Percentiles rank a stretch among this genome's conserved stretches.
phyloP scores from a whole-genome alignment of 2,113 vertebrate genomes.

The Ceyx margarethae region DNA sequence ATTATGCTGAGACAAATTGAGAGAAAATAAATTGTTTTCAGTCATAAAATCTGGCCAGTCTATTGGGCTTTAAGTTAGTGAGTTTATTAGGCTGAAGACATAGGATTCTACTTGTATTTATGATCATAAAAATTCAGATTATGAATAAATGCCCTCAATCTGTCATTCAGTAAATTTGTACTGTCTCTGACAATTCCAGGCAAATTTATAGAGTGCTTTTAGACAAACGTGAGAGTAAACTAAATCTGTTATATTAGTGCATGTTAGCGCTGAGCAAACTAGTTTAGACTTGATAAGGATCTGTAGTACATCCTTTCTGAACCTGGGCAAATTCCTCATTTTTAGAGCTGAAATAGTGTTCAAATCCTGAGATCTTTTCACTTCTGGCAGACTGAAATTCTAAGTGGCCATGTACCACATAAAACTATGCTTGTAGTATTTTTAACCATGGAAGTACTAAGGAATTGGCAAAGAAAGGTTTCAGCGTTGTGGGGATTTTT shows the following conservation, averaged over 20 bases:
- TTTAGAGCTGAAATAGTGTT: not conserved
- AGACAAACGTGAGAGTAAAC: not conserved
- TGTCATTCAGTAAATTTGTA: not conserved
- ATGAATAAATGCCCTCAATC: not conserved
- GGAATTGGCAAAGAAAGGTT: not conserved
- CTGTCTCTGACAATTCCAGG: not conserved
- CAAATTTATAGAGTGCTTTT: conserved; percentile 6
- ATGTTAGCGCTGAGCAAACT: not conserved
- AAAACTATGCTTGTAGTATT: not conserved
- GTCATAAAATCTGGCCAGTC: not conserved
- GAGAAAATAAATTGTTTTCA: conserved; percentile 43
- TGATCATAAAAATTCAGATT: not conserved
- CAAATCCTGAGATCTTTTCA: not conserved
- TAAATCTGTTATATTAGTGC: conserved; percentile 11
- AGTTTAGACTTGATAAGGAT: not conserved
- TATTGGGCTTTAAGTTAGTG: not conserved
- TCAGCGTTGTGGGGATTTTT: fast-evolving
- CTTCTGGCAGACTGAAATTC: not conserved
- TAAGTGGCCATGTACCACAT: not conserved
- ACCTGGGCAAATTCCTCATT: not conserved
- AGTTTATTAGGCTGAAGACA: not conserved
- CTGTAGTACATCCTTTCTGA: not conserved
- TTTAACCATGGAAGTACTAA: not conserved
- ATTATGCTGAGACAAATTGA: conserved; percentile 38
- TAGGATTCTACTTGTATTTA: not conserved